Conservation (phyloP, 2,113 vertebrate species). For the Orthonyx spaldingii region DNA sequence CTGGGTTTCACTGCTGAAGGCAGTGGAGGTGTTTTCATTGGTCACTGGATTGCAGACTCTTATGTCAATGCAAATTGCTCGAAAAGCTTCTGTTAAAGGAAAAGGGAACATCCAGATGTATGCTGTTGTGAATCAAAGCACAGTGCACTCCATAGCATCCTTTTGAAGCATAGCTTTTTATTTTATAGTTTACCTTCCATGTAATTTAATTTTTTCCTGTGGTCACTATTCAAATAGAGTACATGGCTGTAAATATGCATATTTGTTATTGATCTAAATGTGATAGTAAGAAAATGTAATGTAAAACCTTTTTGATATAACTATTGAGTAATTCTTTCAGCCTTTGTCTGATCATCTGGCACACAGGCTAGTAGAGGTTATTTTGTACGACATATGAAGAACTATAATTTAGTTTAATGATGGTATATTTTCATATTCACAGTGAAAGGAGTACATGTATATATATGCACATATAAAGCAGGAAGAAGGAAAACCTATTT, state of each 20-base stretch:
- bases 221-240: not conserved
- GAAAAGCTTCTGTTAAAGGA: not conserved
- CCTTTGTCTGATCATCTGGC: slow-evolving; percentile 19
- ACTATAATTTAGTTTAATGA: slow-evolving; percentile 35
- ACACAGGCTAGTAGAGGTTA: not conserved
- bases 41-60: not conserved
- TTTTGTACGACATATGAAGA: slow-evolving; percentile 19
- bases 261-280: slow-evolving; percentile 8
- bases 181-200: not conserved
- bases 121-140: not conserved
- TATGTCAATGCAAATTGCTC: not conserved
- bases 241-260: not conserved
- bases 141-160: not conserved
- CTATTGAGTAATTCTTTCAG: slow-evolving; percentile 3
- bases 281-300: not conserved
- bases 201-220: not conserved
- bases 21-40: not conserved
- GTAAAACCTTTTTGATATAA: not conserved
- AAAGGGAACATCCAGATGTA: not conserved
- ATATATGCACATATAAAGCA: not conserved
- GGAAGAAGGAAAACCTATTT: not conserved
- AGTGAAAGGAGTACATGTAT: not conserved
- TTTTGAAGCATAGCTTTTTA: not conserved
- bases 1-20: not conserved
- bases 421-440: slow-evolving; percentile 23